A percentile compares a stretch with the other conserved stretches of the same genome.
phyloP scores from a whole-genome alignment of 2,888 invertebrate genomes.

The Pachycephus smyrnensis region DNA sequence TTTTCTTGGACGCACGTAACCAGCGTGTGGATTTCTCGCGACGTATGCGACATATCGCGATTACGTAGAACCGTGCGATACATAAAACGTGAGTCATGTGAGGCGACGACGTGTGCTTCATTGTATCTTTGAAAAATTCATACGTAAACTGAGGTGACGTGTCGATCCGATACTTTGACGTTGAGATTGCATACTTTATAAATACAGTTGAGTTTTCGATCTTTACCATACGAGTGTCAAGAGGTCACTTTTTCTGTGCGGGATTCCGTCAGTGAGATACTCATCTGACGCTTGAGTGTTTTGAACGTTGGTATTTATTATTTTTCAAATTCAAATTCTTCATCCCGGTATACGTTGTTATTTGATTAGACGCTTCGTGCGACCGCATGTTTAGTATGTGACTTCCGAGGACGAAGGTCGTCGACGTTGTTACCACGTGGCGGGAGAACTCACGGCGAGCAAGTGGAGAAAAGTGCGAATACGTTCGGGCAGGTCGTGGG shows the following conservation, averaged over 20 bases:
- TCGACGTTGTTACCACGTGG: conserved; percentile 20
- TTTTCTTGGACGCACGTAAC: neutral
- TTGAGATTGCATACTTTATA: neutral
- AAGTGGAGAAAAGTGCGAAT: conserved; percentile 8
- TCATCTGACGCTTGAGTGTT: neutral
- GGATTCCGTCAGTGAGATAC: neutral
- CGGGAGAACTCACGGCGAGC: conserved; percentile 4
- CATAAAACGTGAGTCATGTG: neutral
- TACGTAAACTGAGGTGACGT: neutral
- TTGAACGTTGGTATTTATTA: neutral
- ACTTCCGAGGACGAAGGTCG: neutral
- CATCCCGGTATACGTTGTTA: neutral
- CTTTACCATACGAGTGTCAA: neutral
- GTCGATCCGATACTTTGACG: neutral
- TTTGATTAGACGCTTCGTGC: neutral
- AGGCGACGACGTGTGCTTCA: neutral
- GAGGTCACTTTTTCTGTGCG: neutral
- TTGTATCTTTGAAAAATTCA: neutral
- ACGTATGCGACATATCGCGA: neutral
- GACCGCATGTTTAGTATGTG: neutral
- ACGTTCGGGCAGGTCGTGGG: conserved; percentile 4
- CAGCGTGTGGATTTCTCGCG: neutral
- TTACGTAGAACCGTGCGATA: neutral
- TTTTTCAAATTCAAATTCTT: neutral
- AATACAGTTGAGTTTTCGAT: neutral